Percentiles rank a stretch among this genome's conserved stretches.
Conservation (phyloP, 2,113 vertebrate species). For the Pygoscelis adeliae region DNA sequence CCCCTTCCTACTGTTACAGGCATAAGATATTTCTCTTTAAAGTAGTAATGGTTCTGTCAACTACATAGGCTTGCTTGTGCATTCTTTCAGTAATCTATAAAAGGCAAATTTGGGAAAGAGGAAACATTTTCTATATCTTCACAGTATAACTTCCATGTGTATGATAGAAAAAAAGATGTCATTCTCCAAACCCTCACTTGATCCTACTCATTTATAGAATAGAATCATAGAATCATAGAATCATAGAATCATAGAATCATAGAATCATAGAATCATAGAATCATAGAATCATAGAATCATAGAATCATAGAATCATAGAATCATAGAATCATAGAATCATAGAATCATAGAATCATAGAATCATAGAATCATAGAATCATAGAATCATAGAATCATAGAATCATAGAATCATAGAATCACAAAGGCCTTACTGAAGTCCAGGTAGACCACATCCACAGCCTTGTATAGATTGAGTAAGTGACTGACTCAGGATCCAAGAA, state of each 20-base stretch:
- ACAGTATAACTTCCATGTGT: background rate
- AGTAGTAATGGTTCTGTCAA: background rate
- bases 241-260: too few species aligned
- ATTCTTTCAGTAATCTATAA: background rate
- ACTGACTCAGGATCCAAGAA: background rate
- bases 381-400: too few species aligned
- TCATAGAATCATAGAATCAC: too few species aligned
- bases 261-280: too few species aligned
- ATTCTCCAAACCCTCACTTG: background rate
- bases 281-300: too few species aligned
- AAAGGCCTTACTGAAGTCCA: too few species aligned
- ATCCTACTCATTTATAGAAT: background rate
- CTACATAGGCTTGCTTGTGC: background rate
- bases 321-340: too few species aligned
- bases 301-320: too few species aligned
- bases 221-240: too few species aligned
- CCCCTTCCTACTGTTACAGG: accelerated
- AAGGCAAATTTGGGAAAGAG: background rate
- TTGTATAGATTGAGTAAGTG: background rate
- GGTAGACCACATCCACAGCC: too few species aligned
- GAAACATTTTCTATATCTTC: background rate
- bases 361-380: too few species aligned
- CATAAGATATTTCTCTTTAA: background rate
- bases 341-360: too few species aligned
- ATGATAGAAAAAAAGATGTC: background rate